These are phyloP conservation scores for Candoia aspera DNA, from an alignment of 2,113 vertebrate genomes.

Conservation along the genomic window DNA sequence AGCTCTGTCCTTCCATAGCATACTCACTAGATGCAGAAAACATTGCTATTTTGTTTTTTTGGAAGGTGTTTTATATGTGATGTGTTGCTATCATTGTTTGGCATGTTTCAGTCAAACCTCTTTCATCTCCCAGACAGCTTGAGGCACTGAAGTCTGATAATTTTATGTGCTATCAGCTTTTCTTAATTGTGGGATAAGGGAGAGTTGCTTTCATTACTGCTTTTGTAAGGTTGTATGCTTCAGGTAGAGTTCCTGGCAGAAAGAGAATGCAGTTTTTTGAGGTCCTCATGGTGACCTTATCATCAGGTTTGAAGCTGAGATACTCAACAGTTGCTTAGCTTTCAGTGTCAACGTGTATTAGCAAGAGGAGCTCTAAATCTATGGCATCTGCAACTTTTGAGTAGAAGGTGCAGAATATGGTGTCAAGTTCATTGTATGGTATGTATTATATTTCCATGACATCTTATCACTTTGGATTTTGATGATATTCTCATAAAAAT, in stretches of 20 bases:
- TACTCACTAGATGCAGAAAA: background rate
- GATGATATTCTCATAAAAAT: background rate
- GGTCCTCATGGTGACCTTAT: conserved; percentile 10
- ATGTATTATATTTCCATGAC: background rate
- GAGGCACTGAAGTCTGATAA: conserved; percentile 13
- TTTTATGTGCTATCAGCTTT: conserved; percentile 1
- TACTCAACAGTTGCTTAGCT: background rate
- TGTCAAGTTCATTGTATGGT: background rate
- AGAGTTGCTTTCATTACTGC: conserved; percentile 6
- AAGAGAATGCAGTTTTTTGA: background rate
- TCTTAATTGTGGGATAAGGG: background rate
- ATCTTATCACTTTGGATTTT: conserved; percentile 4
- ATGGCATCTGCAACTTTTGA: background rate
- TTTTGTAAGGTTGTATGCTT: conserved; percentile 14
- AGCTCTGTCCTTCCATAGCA: background rate
- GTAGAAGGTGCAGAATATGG: background rate
- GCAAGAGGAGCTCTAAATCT: background rate
- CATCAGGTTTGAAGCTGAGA: background rate
- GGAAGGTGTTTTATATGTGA: background rate
- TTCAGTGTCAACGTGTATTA: conserved; percentile 14
- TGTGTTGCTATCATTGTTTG: background rate
- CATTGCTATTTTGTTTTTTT: background rate
- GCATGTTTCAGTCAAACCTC: background rate
- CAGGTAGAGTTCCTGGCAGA: background rate
- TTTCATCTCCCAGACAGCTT: conserved; percentile 4